Evolutionary conservation across 2,888 invertebrate genomes (phyloP).

Genomic region (Netelia melanura): DNA sequence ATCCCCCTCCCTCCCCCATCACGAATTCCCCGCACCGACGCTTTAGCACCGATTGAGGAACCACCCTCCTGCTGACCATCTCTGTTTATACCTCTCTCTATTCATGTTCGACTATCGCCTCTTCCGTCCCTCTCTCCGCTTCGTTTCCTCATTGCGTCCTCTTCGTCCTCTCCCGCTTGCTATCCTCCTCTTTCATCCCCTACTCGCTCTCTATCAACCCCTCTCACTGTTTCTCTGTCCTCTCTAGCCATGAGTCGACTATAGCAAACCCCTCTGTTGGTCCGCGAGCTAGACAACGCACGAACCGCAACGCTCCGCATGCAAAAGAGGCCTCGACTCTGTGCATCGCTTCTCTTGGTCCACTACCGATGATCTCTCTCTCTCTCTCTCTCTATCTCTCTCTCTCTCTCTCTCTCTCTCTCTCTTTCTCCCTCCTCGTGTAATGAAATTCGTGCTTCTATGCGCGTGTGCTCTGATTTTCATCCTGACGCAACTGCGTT

Average conservation of each 20-base stretch:
- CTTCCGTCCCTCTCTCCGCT: constrained; percentile 33
- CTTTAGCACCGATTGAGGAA: constrained; percentile 61
- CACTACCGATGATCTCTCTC: constrained; percentile 23
- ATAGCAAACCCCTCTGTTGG: constrained; percentile 61
- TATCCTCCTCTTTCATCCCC: constrained; percentile 16
- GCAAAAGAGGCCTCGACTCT: constrained; percentile 77
- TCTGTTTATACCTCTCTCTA: constrained; percentile 42
- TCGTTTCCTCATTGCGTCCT: constrained; percentile 14
- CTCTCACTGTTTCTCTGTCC: constrained; percentile 39
- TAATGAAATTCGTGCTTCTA: constrained; percentile 4
- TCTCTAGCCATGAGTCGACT: constrained; percentile 35
- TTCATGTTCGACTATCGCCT: constrained; percentile 45
- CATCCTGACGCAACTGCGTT: constrained; percentile 48
- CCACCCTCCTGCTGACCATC: constrained; percentile 61
- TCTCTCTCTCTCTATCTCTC: constrained; percentile 17
- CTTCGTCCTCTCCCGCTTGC: constrained; percentile 8
- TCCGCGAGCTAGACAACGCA: constrained; percentile 63
- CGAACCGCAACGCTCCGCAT: constrained; percentile 77
- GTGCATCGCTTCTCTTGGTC: constrained; percentile 50
- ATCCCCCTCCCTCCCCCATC: constrained; percentile 72
- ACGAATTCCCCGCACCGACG: constrained; percentile 44
- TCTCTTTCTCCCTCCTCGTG: constrained; percentile 6
- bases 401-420: constrained; percentile 10
- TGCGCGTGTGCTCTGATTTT: constrained; percentile 50
- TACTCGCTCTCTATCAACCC: constrained; percentile 1